Conservation (phyloP, 2,888 invertebrate species). For the Dyspetes luteomarginatus region DNA sequence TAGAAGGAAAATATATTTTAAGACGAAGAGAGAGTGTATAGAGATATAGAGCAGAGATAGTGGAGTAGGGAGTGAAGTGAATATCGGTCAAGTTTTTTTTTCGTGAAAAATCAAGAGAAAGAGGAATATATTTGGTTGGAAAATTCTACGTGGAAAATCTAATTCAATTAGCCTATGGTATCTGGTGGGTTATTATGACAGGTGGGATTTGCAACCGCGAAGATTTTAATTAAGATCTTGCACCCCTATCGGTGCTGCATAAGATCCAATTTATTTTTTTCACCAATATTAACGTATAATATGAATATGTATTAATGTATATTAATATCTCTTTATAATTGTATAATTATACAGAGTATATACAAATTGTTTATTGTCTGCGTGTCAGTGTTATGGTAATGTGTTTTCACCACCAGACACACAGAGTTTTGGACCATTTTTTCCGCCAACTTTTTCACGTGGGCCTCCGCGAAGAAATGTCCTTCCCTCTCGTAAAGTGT, state of each 20-base stretch:
- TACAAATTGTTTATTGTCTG: slow-evolving; percentile 29
- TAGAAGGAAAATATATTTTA: no score
- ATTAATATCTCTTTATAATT: no score
- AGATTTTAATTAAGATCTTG: slow-evolving; percentile 76
- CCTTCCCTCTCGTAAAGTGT: slow-evolving; percentile 60
- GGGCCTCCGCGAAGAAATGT: slow-evolving; percentile 57
- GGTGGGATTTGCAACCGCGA: slow-evolving; percentile 72
- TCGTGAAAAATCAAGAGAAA: slow-evolving; percentile 17
- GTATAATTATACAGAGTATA: slow-evolving; percentile 35
- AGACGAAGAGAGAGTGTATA: not conserved
- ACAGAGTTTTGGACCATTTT: slow-evolving; percentile 50
- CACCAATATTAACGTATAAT: slow-evolving; percentile 49
- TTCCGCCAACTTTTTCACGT: slow-evolving; percentile 52
- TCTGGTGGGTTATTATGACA: slow-evolving; percentile 69
- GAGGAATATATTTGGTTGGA: slow-evolving; percentile 38
- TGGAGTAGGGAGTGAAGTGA: not conserved
- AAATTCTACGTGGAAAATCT: slow-evolving; percentile 71
- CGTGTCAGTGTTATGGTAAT: slow-evolving; percentile 44
- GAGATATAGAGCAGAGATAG: slow-evolving; percentile 44
- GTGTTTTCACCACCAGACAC: slow-evolving; percentile 55
- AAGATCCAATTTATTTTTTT: not conserved
- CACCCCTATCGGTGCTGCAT: not conserved
- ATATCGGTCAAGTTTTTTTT: slow-evolving; percentile 4
- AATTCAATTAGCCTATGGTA: slow-evolving; percentile 77
- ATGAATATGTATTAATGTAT: slow-evolving; percentile 39